phyloP scores from a whole-genome alignment of 2,797 vertebrate genomes.

The Lutjanus argentimaculatus region DNA sequence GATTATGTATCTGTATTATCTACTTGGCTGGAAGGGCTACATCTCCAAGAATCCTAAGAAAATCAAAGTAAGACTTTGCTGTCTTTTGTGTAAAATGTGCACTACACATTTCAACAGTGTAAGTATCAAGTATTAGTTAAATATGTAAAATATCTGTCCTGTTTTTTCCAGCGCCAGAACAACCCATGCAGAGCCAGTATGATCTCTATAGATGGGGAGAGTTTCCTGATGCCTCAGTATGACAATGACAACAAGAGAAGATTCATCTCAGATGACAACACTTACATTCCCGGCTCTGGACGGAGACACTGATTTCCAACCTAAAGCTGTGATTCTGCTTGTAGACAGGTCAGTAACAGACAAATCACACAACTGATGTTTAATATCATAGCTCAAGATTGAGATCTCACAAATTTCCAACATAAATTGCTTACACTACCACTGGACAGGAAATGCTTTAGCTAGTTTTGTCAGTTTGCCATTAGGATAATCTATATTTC shows the following conservation, averaged over 20 bases:
- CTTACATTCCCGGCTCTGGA: conserved; percentile 89
- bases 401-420: background rate
- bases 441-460: background rate
- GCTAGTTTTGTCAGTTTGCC: background rate
- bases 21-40: conserved; percentile 89
- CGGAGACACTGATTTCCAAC: conserved; percentile 90
- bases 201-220: conserved; percentile 81
- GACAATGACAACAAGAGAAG: conserved; percentile 85
- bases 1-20: conserved; percentile 91
- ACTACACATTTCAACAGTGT: background rate
- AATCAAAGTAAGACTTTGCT: conserved; percentile 75
- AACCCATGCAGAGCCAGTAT: conserved; percentile 80
- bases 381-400: background rate
- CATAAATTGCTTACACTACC: background rate
- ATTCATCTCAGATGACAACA: conserved; percentile 85
- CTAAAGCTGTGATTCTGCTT: conserved; percentile 86
- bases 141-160: background rate
- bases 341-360: conserved; percentile 81
- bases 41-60: conserved; percentile 85
- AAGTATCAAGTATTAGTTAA: background rate
- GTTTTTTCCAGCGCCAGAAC: conserved; percentile 70
- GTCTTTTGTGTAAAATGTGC: background rate
- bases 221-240: conserved; percentile 71
- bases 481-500: no score
- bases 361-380: background rate